Percentiles rank a stretch among this genome's conserved stretches.
Evolutionary conservation across 64 coral and sea anemone species (phyloP).

Genomic region (Platygyra sinensis): DNA sequence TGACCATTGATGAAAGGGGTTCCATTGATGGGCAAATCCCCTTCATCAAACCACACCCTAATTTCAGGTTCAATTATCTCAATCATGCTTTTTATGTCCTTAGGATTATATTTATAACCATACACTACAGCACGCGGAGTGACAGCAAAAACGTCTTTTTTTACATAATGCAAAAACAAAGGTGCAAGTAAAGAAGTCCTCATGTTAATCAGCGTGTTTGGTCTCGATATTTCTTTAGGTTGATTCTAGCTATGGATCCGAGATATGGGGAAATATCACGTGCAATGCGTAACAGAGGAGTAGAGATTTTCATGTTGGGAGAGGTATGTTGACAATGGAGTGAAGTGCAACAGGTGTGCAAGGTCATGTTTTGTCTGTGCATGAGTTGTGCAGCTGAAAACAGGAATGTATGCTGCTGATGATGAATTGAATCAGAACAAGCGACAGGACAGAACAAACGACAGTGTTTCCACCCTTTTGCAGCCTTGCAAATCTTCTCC

Average conservation of each 20-base stretch:
- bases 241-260: constrained; percentile 94
- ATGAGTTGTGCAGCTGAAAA: too few relatives aligned
- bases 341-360: too few relatives aligned
- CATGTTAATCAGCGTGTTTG: background rate
- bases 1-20: constrained; percentile 90
- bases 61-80: constrained; percentile 73
- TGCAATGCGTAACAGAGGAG: constrained; percentile 97
- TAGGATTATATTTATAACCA: too few relatives aligned
- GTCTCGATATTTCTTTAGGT: constrained; percentile 29
- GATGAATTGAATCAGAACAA: too few relatives aligned
- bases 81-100: background rate
- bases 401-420: too few relatives aligned
- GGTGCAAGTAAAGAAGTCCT: background rate
- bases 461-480: too few relatives aligned
- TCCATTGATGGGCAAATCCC: constrained; percentile 90
- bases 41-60: constrained; percentile 79
- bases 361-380: background rate
- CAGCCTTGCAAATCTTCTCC: too few relatives aligned
- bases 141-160: too few relatives aligned
- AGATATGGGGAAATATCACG: constrained; percentile 96
- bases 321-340: constrained; percentile 61
- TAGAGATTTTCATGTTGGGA: constrained; percentile 89
- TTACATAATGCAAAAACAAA: too few relatives aligned
- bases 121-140: too few relatives aligned
- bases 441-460: too few relatives aligned